Evolutionary conservation across 2,113 vertebrate genomes (phyloP).

Genomic region (Sturnus vulgaris): DNA sequence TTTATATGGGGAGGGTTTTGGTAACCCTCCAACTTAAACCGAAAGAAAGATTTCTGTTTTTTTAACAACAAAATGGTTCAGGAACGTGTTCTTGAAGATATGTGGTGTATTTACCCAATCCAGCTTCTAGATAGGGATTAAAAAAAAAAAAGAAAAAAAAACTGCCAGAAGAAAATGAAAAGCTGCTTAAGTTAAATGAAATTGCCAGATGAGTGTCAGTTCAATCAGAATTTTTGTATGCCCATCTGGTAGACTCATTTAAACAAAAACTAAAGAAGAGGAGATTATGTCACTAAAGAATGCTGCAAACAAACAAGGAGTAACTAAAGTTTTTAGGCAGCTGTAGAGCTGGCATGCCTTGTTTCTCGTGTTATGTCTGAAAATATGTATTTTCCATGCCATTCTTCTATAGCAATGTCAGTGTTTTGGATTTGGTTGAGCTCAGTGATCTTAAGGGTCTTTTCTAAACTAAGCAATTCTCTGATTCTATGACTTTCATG

Average conservation of each 20-base stretch:
- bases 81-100: not conserved
- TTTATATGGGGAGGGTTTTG: not conserved
- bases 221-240: not conserved
- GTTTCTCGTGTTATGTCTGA: not conserved
- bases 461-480: not conserved
- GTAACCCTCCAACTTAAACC: not conserved
- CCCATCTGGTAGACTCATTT: conserved; percentile 19
- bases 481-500: not conserved
- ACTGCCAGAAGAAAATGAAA: not conserved
- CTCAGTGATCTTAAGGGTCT: not conserved
- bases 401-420: not conserved
- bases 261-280: not conserved
- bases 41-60: not conserved
- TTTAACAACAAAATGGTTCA: not conserved
- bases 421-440: not conserved
- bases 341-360: not conserved
- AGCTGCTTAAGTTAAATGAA: not conserved
- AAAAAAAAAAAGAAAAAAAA: not conserved
- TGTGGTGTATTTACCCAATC: not conserved
- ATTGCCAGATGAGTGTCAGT: not conserved
- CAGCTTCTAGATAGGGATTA: not conserved
- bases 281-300: not conserved
- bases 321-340: not conserved
- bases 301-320: not conserved
- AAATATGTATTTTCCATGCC: not conserved